phyloP scores from a whole-genome alignment of 2,888 invertebrate genomes.

The Balanococcus diminutus region DNA sequence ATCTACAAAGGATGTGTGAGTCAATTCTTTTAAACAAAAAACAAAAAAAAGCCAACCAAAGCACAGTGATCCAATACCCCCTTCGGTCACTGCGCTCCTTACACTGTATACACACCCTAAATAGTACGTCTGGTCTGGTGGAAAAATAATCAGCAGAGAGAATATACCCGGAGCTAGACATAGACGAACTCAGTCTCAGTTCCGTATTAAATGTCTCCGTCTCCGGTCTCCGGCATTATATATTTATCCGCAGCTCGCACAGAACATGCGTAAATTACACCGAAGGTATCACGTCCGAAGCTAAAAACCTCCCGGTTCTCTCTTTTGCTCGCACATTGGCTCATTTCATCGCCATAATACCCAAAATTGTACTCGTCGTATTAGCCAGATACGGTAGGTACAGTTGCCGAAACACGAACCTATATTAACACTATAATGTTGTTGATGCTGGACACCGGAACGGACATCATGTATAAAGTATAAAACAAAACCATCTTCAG shows the following conservation, averaged over 20 bases:
- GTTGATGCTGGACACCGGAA: background rate
- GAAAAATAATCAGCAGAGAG: too few species aligned
- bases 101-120: background rate
- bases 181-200: background rate
- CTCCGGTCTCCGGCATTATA: background rate
- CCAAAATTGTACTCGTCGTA: too few species aligned
- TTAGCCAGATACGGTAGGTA: too few species aligned
- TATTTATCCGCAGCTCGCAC: background rate
- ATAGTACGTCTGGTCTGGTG: background rate
- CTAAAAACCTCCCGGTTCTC: background rate
- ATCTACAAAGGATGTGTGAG: background rate
- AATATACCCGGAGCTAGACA: background rate
- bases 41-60: background rate
- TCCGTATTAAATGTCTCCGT: constrained; percentile 3
- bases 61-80: too few species aligned
- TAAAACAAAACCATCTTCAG: background rate
- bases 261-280: background rate
- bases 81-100: background rate
- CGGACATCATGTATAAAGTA: background rate
- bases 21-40: background rate
- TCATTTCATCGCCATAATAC: background rate
- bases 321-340: background rate
- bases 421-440: background rate
- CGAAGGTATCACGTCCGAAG: background rate
- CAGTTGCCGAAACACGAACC: background rate